Evolutionary conservation across 2,888 invertebrate genomes (phyloP), one percentile per base, ranked within the genome.

Genomic region (Hybos culiciformis): DNA sequence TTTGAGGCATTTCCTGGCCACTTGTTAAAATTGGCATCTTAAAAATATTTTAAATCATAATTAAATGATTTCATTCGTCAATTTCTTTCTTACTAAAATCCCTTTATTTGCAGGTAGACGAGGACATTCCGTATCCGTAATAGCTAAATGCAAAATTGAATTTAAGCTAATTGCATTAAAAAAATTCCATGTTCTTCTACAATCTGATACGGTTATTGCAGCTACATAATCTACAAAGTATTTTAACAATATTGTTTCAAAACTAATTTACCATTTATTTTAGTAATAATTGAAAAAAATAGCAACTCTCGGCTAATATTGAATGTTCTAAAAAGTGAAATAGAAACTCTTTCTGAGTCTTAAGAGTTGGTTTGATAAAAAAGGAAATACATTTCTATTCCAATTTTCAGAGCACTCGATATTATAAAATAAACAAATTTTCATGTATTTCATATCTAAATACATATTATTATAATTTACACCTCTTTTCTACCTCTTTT

Each of bases 51-150:
- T 12, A 34, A 18, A 19, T 34, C 17, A 12, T 19, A 34, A 18
- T 5, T 4, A 36, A n/a, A 20, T n/a, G 20, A 12, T 5, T 12
- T n/a, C 20, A 19, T 34, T 19, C 11, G n/a, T 37, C 7, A 17
- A 23, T 33, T n/a, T 19, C 32, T 15, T 14, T 20, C n/a, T 48
- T 50, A 64, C 74, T 39, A 82, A 83, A 24, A 87, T 69, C 0
- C 83, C 84, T 15, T 75, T 69, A 23, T 71, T 63, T 0, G 67
- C 53, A 0, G 85, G 83, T 38, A 88, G 61, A 31, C 88, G 71
- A 1, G 85, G 81, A 58, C 88, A 88, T 55, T 86, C 82, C 1
- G 78, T 70, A 57, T 83, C 86, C 40, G 85, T 84, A 47, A 86
- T 70, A 0, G 84, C 83, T 48, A 87, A 73, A 34, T 82, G 71